Evolutionary conservation across 1,140 invertebrate genomes (phyloP), one percentile per base, ranked within the genome.

Genomic region (Catajapyx aquilonaris): DNA sequence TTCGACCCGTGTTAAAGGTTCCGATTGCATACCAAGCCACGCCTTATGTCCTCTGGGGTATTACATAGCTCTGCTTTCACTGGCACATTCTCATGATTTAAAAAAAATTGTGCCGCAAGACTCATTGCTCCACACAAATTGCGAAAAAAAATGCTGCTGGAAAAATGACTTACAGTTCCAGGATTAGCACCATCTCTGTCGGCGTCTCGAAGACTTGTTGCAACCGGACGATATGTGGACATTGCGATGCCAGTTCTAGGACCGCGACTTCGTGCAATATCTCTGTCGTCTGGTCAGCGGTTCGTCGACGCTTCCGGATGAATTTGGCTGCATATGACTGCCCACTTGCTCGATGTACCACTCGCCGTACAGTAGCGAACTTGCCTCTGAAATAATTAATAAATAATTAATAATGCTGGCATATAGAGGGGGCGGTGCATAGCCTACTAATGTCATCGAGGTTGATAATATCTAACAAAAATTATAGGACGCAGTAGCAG

Each of bases 321-420:
- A 84, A 90, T 64, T 96, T 96, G 43, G 88, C 91, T 1, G 91
- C 91, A 65, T 81, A 95, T 54, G 84, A 73, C 44, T 70, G 65
- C 19, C 81, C 79, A 5, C 77, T 83, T 41, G 71, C 68, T 52
- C 76, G 71, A 55, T 93, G 79, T n/a, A 71, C 67, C 47, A 86
- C 85, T 57, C 81, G 71, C 44, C 80, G 73, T 33, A 96, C 90
- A 39, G 85, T 76, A 13, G 90, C 91, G 60, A 93, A 96, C 65
- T 95, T 93, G 23, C 91, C 91, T 55, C 88, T 94, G 68, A 4
- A 62, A 65, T 39, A 39, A 36, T 38, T 41, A 45, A 44, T 13
- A 32, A 33, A 23, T 34, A 41, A 40, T 5, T 3, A 18, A 40
- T 31, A 33, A n/a, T n/a, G n/a, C n/a, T n/a, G n/a, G n/a, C n/a